These are phyloP conservation scores for Allobates femoralis DNA, from an alignment of 2,797 vertebrate species.

Conservation along the genomic window DNA sequence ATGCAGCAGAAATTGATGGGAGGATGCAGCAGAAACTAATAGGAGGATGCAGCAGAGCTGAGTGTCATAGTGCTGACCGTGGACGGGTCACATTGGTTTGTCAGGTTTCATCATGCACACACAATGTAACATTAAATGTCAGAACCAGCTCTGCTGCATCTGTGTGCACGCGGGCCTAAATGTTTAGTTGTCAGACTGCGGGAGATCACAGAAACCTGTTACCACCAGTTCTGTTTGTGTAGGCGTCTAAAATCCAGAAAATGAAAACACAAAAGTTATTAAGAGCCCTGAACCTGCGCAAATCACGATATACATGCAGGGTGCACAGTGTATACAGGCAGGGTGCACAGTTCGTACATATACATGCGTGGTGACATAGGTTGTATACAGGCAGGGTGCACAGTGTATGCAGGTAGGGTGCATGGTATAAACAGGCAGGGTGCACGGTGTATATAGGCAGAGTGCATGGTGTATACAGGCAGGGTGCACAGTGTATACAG, in stretches of 20 bases:
- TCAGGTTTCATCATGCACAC: background rate
- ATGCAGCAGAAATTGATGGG: too few species aligned
- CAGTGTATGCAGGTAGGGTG: background rate
- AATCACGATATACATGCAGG: background rate
- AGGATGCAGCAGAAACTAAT: background rate
- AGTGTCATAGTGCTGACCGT: background rate
- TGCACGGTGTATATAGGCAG: background rate
- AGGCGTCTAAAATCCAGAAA: background rate
- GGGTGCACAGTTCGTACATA: background rate
- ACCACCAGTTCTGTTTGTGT: slow-evolving; percentile 3
- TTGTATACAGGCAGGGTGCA: background rate
- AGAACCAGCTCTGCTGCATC: slow-evolving; percentile 8
- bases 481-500: background rate
- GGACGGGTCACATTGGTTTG: background rate
- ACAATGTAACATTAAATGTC: background rate
- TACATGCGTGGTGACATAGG: background rate
- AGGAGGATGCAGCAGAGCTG: background rate
- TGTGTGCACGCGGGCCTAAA: background rate
- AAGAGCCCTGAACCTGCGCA: background rate
- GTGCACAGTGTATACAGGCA: background rate
- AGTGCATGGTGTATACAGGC: background rate
- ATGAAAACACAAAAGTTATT: background rate
- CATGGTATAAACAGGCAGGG: background rate
- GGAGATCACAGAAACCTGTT: background rate
- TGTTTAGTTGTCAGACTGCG: background rate